Conservation (phyloP, 2,888 invertebrate genomes). For the Congeria kusceri region DNA sequence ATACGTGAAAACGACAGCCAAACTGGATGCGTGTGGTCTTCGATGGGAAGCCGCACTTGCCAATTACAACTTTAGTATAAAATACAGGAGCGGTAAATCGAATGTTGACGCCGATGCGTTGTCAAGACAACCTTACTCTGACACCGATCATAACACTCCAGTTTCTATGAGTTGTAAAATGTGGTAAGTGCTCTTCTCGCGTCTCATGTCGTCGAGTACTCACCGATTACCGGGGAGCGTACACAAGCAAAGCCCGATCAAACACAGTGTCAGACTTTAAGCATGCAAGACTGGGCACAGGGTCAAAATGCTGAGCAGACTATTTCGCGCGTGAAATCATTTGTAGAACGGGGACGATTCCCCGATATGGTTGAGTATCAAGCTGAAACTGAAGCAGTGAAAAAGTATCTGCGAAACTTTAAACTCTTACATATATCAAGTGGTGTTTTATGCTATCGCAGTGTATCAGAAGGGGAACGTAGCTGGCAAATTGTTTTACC, state of each 20-base stretch:
- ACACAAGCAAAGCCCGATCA: neutral
- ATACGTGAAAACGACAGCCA: neutral
- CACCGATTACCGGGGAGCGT: neutral
- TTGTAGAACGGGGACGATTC: neutral
- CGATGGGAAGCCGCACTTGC: neutral
- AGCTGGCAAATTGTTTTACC: neutral
- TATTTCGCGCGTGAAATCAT: neutral
- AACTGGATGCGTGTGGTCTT: constrained; percentile 7
- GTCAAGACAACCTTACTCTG: neutral
- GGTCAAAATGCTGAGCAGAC: neutral
- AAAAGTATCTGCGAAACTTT: neutral
- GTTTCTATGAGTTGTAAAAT: no score
- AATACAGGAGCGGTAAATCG: neutral
- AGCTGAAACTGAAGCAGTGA: neutral
- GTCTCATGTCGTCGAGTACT: neutral
- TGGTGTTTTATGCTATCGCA: neutral
- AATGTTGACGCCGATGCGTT: neutral
- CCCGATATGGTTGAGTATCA: neutral
- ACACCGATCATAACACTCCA: no score
- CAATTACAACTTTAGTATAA: neutral
- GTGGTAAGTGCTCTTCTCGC: neutral
- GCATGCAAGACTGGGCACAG: neutral
- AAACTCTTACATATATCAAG: neutral
- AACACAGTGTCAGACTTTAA: neutral
- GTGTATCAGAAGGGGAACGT: neutral